A percentile compares a stretch with the other conserved stretches of the same genome.
Conservation (phyloP, 2,113 vertebrate species). For the Perca fluviatilis region DNA sequence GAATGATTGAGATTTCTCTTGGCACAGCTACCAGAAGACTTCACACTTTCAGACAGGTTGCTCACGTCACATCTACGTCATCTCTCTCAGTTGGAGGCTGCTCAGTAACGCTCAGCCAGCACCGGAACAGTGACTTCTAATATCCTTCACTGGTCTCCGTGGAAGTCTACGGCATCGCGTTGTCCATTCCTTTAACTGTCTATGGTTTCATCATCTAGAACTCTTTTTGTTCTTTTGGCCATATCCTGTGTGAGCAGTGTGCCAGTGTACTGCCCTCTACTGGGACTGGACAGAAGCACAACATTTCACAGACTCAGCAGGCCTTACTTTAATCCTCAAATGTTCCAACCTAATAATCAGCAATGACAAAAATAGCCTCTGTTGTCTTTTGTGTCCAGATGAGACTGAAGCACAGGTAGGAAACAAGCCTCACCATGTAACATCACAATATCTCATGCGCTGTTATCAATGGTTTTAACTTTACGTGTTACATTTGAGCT, state of each 20-base stretch:
- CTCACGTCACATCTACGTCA: no score
- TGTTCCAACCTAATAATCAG: conserved; percentile 29
- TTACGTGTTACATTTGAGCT: neutral
- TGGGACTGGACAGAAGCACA: neutral
- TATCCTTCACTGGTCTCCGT: no score
- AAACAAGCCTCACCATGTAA: neutral
- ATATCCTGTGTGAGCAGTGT: neutral
- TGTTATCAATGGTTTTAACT: neutral
- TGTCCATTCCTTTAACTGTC: no score
- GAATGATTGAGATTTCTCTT: no score
- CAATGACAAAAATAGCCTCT: neutral
- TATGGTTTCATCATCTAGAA: neutral
- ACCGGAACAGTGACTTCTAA: no score
- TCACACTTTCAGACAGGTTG: no score
- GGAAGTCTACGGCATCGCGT: no score
- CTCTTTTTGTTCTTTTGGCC: neutral
- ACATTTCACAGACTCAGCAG: neutral
- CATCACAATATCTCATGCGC: neutral
- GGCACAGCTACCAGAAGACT: no score
- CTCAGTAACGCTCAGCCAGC: no score
- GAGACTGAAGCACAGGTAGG: neutral
- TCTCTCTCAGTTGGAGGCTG: no score
- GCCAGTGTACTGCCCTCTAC: conserved; percentile 30
- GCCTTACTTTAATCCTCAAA: conserved; percentile 15
- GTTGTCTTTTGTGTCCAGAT: conserved; percentile 14